Evolutionary conservation across 2,113 vertebrate species (phyloP).

Genomic region (Perca flavescens): DNA sequence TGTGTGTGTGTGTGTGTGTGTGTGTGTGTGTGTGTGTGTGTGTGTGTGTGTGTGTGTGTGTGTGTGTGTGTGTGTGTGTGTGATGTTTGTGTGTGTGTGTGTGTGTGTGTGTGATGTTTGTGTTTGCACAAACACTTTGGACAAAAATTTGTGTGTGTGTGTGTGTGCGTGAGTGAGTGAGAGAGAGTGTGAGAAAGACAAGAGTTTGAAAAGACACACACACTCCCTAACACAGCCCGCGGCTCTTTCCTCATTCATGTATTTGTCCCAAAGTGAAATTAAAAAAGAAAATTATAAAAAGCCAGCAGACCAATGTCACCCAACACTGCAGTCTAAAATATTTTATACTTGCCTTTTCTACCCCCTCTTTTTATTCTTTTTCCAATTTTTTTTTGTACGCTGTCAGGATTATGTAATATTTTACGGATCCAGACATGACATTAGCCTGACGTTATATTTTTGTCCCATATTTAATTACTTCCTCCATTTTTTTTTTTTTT

Average conservation of each 20-base stretch:
- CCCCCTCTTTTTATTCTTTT: background rate
- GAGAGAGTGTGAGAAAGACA: conserved; percentile 18
- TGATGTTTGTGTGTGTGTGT: background rate
- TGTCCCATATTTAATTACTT: background rate
- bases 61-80: background rate
- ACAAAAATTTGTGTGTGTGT: conserved; percentile 17
- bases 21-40: background rate
- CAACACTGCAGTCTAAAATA: conserved; percentile 4
- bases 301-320: conserved; percentile 55
- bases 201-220: conserved; percentile 43
- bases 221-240: conserved; percentile 35
- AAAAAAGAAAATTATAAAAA: conserved; percentile 56
- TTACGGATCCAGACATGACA: too few species aligned
- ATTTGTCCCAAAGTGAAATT: conserved; percentile 69
- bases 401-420: too few species aligned
- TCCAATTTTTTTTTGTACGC: too few species aligned
- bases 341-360: background rate
- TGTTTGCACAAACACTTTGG: conserved; percentile 44
- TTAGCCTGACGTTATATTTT: too few species aligned
- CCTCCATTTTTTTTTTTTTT: too few species aligned
- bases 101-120: background rate
- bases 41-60: background rate
- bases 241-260: conserved; percentile 67
- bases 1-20: conserved; percentile 9
- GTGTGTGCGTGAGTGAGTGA: background rate